Evolutionary conservation across 2,888 invertebrate genomes (phyloP), one percentile per base, ranked within the genome.

Genomic region (Luffia ferchaultella): DNA sequence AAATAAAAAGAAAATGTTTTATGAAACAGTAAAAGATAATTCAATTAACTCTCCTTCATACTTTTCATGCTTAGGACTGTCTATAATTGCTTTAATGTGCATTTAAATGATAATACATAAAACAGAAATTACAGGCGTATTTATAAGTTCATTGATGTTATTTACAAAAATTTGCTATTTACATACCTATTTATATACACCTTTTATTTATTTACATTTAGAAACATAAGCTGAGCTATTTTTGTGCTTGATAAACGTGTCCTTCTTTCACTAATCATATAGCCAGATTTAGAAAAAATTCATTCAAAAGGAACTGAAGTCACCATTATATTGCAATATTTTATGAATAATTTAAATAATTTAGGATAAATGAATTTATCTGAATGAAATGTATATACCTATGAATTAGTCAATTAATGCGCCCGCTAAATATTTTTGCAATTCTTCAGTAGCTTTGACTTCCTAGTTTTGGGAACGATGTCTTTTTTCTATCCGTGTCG

Each of bases 321-420:
- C 15, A 15, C 54, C 50, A 56, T 49, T 2, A 53, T 48, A 40
- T 53, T 53, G 48, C 48, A 53, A 20, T 51, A 19, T 44, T 19
- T 44, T 16, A 50, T 45, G 44, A 53, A 50, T 46, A 53, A 46
- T 45, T 49, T 45, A 45, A 41, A 53, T 16, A 52, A 40, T 12
- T 45, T 43, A 9, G 56, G 53, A 48, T 52, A 54, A 20, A 55
- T 46, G 9, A 7, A 46, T 51, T 52, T 52, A 18, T 56, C 48
- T 17, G 54, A 53, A 53, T 52, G 52, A 57, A 49, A 54, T 54
- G 30, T 54, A 50, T n/a, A 52, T 51, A 18, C 50, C 52, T 43
- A 42, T 45, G 1, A 42, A 20, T 47, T 52, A 48, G 30, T 49
- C 41, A 46, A 51, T 47, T n/a, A 46, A 45, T 16, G 45, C 50